Evolutionary conservation across 2,113 vertebrate species (phyloP), one percentile per base, ranked within the genome.

Genomic region (Junco hyemalis): DNA sequence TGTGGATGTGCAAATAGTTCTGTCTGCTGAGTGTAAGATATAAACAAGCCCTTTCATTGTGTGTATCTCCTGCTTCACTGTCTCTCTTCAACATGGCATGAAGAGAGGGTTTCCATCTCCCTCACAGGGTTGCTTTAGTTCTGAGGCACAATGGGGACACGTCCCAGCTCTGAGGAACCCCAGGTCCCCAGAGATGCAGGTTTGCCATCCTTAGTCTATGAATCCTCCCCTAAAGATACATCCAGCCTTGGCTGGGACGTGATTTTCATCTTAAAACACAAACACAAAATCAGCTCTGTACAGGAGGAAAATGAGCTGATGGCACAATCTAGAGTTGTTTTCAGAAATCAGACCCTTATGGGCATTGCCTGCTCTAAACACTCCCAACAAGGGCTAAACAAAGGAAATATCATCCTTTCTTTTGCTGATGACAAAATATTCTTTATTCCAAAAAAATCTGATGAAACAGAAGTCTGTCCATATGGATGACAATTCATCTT

Each of bases 341-440:
- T 72, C 31, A 68, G 76, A 93, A 86, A 86, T 59, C 68, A 68
- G 31, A 17, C 5, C 33, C 17, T 83, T 35, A 17, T 36, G 54
- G 56, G 61, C 56, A 78, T 36, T 0, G 0, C 54, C 68, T 66
- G 25, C 45, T 80, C 68, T 73, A 83, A 93, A 81, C 57, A 51
- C 56, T 81, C 51, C 71, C 31, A 92, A 61, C 14, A 45, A 68
- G 64, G 31, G 44, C 54, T 78, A 78, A 86, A 94, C 82, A 94
- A 96, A 92, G 48, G 38, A 90, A 86, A 66, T 47, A 63, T 24
- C 81, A 66, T 38, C 48, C 47, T 68, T 87, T 44, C 79, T 83
- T 70, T 11, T 70, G 83, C 28, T 74, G 76, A 63, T 78, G 56
- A 38, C 56, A 74, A 88, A 90, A 59, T 36, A 61, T 10, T 65